These are phyloP conservation scores for Pseudomugil tenellus DNA, from an alignment of 2,797 vertebrate species.

Conservation along the genomic window DNA sequence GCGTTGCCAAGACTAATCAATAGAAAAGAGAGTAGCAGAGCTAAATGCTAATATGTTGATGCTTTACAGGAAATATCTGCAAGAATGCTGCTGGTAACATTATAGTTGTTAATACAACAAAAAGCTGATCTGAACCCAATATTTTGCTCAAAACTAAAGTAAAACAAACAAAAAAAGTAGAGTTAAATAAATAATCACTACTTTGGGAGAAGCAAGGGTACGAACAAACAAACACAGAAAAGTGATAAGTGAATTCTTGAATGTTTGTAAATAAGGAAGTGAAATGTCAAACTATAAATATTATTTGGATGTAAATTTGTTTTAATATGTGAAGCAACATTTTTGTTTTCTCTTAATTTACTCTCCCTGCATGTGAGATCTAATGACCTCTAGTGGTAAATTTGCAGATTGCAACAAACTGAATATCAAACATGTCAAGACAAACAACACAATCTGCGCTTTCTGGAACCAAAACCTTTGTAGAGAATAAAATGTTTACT, in stretches of 20 bases:
- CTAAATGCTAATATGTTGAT: neutral
- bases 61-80: neutral
- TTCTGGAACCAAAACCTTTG: neutral
- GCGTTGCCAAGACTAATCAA: conserved; percentile 29
- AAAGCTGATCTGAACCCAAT: no score
- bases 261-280: no score
- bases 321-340: no score
- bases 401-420: neutral
- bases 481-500: no score
- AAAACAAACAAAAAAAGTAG: neutral
- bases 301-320: no score
- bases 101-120: neutral
- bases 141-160: neutral
- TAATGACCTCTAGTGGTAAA: neutral
- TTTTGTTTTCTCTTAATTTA: neutral
- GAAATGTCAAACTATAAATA: no score
- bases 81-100: neutral
- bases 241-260: no score
- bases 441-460: neutral
- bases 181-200: no score
- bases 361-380: no score
- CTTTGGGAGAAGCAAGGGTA: no score
- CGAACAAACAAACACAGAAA: no score
- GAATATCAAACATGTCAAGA: neutral
- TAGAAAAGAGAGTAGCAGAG: conserved; percentile 6